Evolutionary conservation across 2,888 invertebrate genomes (phyloP).

Genomic region (Cacoxenus indagator): DNA sequence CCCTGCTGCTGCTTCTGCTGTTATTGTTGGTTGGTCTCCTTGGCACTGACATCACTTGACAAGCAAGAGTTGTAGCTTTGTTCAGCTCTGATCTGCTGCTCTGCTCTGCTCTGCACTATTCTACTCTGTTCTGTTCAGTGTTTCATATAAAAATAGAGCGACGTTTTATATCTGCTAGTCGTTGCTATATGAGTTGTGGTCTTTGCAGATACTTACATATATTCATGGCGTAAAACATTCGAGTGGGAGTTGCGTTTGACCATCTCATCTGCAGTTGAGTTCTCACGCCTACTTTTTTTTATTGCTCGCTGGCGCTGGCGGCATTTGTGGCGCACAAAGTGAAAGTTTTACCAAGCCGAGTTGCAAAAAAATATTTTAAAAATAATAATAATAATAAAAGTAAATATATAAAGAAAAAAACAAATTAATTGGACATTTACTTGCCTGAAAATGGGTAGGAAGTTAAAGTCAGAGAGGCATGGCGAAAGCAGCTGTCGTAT

Average conservation of each 20-base stretch:
- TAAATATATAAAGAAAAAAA: background rate
- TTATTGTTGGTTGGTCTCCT: conserved; percentile 47
- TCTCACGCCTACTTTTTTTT: conserved; percentile 18
- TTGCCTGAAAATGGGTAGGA: background rate
- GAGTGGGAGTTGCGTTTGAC: conserved; percentile 3
- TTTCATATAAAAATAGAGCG: background rate
- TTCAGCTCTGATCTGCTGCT: background rate
- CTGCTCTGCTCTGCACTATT: background rate
- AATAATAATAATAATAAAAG: too few species aligned
- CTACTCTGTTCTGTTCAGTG: background rate
- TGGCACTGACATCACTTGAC: conserved; percentile 1
- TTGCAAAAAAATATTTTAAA: background rate
- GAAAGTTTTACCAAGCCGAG: conserved; percentile 2
- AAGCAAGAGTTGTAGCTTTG: conserved; percentile 10
- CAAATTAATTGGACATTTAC: conserved; percentile 14
- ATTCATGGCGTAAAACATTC: background rate
- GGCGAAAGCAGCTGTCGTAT: background rate
- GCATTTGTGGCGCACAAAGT: background rate
- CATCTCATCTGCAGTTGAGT: background rate
- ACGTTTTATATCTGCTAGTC: background rate
- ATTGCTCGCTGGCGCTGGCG: conserved; percentile 6
- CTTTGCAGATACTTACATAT: too few species aligned
- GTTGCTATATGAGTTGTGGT: background rate
- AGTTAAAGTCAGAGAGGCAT: background rate
- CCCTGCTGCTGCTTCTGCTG: conserved; percentile 18